These are phyloP conservation scores for Lagopus leucura DNA, from an alignment of 2,113 vertebrate species.

Conservation along the genomic window DNA sequence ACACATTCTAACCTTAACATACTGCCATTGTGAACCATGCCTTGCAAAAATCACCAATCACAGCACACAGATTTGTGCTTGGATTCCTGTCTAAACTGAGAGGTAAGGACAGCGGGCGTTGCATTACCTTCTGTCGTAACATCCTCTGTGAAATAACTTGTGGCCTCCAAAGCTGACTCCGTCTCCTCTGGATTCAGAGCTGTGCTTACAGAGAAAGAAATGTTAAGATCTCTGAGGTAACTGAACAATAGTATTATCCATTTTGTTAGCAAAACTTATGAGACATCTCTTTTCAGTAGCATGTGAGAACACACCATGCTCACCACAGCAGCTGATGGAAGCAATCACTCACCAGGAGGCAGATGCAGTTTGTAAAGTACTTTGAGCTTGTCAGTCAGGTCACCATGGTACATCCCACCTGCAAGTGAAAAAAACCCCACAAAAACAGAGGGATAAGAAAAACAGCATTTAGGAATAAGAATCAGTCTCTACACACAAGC, in stretches of 20 bases:
- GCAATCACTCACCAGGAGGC: constrained; percentile 85
- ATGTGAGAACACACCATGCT: not conserved
- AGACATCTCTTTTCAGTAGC: not conserved
- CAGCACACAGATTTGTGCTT: not conserved
- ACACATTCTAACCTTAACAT: not conserved
- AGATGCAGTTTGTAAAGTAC: constrained; percentile 95
- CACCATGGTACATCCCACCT: constrained; percentile 98
- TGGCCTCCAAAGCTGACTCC: constrained; percentile 93
- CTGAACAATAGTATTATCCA: not conserved
- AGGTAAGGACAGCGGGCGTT: not conserved
- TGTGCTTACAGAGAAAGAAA: constrained; percentile 61
- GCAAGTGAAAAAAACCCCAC: not conserved
- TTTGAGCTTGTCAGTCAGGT: constrained; percentile 96
- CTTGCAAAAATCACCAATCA: not conserved
- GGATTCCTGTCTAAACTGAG: not conserved
- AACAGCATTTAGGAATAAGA: not conserved
- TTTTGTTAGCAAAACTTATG: not conserved
- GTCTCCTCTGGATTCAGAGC: constrained; percentile 92
- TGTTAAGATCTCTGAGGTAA: not conserved
- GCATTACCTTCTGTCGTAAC: constrained; percentile 82
- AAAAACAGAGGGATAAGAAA: not conserved
- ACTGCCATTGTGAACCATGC: not conserved
- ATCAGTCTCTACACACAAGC: not conserved
- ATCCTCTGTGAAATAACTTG: constrained; percentile 91
- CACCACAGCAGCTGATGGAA: not conserved